Evolutionary conservation across 2,797 vertebrate species (phyloP).

Genomic region (Sparus aurata): DNA sequence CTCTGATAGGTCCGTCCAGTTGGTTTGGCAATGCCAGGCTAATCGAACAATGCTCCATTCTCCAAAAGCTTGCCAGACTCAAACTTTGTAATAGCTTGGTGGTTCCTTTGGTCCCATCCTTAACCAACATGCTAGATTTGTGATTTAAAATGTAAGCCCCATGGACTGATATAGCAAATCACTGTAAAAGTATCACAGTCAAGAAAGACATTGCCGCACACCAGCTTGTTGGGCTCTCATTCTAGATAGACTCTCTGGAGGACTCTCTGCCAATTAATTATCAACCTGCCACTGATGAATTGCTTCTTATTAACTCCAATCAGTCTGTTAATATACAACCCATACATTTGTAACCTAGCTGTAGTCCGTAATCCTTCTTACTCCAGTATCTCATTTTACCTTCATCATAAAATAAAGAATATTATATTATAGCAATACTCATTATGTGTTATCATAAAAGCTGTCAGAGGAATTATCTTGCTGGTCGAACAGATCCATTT

Average conservation of each 20-base stretch:
- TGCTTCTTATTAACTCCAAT: not conserved
- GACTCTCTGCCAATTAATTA: not conserved
- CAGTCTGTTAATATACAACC: not conserved
- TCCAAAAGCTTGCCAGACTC: not conserved
- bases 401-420: not conserved
- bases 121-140: not conserved
- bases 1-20: no score
- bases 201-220: not conserved
- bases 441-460: not conserved
- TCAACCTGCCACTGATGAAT: not conserved
- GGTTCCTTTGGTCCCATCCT: not conserved
- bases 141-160: not conserved
- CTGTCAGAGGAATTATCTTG: not conserved
- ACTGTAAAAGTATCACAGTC: not conserved
- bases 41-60: not conserved
- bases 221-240: not conserved
- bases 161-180: not conserved
- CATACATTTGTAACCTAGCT: not conserved
- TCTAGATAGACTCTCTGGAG: not conserved
- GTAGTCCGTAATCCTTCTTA: not conserved
- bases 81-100: not conserved
- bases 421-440: not conserved
- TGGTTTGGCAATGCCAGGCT: no score
- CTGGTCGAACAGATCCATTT: not conserved
- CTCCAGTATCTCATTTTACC: not conserved